phyloP scores from a whole-genome alignment of 1,140 invertebrate species.

The Branchinecta lynchi region DNA sequence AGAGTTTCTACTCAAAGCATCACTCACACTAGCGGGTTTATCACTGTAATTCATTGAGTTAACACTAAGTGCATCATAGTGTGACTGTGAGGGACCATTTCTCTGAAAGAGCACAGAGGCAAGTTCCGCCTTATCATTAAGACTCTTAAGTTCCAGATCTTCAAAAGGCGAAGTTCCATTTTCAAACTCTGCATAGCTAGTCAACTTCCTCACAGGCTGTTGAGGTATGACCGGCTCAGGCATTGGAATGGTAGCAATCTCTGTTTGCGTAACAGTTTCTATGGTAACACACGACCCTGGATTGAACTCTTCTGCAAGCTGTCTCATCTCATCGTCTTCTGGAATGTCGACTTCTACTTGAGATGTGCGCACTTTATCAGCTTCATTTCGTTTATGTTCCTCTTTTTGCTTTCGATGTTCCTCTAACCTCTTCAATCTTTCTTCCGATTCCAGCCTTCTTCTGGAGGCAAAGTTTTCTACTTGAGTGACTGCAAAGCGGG shows the following conservation, averaged over 20 bases:
- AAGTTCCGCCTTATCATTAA: slow-evolving; percentile 73
- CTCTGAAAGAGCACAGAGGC: slow-evolving; percentile 45
- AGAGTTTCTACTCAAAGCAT: too few relatives aligned
- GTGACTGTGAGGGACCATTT: too few relatives aligned
- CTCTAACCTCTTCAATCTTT: neutral
- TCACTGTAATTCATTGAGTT: too few relatives aligned
- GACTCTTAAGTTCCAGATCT: slow-evolving; percentile 72
- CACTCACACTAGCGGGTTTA: too few relatives aligned
- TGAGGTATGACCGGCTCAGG: neutral
- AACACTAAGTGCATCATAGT: too few relatives aligned
- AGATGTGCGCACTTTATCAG: neutral
- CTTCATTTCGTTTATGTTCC: neutral
- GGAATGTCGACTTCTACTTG: neutral
- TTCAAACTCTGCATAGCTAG: slow-evolving; percentile 52
- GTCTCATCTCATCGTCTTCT: neutral
- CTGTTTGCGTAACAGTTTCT: too few relatives aligned
- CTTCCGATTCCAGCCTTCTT: neutral
- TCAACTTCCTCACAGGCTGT: neutral
- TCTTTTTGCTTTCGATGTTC: neutral
- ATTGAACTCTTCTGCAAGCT: neutral
- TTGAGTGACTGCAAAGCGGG: neutral
- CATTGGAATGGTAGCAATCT: too few relatives aligned
- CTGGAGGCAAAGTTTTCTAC: neutral
- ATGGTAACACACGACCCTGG: neutral
- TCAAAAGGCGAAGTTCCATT: slow-evolving; percentile 79